Evolutionary conservation across 2,113 vertebrate species (phyloP), one percentile per base, ranked within the genome.

Genomic region (Cercocebus atys): DNA sequence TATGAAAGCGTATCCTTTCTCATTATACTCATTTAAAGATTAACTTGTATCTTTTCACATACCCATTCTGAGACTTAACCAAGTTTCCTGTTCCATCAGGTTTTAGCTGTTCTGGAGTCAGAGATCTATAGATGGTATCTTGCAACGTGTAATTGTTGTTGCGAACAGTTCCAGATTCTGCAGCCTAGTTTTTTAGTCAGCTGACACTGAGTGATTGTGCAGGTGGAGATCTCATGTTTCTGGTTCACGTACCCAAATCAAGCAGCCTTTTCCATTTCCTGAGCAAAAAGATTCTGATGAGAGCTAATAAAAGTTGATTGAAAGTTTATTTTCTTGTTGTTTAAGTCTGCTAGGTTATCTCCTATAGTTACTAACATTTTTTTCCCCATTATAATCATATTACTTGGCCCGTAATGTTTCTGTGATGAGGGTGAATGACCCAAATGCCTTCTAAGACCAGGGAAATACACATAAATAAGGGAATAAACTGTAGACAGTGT

Each of bases 301-400:
- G 55, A 78, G 45, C 35, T 64, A 75, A 52, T 70, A 61, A 75
- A 95, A 87, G n/a, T 61, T 83, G 70, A 81, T 40, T 87, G 18
- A 38, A 88, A 68, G 45, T 76, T 89, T 75, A 6, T 22, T 79
- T 95, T 66, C 12, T 75, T 70, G 20, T 83, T 76, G 12, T 87
- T 96, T 79, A 96, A 92, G 86, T 25, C 75, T 59, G 7, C 25
- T 68, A 61, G 18, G 22, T 25, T 50, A 38, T 93, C 84, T 97
- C 35, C 70, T 88, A 3, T 94, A 79, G 13, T 86, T 68, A 27
- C 78, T 81, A 88, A 50, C 73, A 47, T 47, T 52, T 76, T 12
- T 12, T n/a, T 1, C 22, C 11, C 38, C 18, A 50, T 82, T 73
- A 52, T 92, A 89, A 72, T 75, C 84, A 7, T 43, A 61, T 93